Evolutionary conservation across 2,113 vertebrate genomes (phyloP), one percentile per base, ranked within the genome.

Genomic region (Beaufortia kweichowensis): DNA sequence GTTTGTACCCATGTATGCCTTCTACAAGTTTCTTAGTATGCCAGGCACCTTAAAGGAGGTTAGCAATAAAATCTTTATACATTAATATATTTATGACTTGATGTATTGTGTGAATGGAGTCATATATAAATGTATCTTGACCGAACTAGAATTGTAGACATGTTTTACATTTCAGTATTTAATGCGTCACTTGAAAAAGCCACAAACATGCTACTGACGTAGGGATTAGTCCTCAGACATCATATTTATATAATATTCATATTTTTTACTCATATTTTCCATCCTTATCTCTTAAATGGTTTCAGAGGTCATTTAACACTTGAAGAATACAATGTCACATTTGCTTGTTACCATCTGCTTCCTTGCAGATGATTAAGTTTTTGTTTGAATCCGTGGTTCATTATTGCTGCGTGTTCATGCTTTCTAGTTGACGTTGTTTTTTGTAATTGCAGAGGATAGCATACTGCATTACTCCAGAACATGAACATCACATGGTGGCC

Each of bases 401-500:
- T 39, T 62, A 39, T 17, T 68, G 43, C 14, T 19, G 3, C 29
- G 6, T 23, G 19, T 62, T 67, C 10, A 60, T 33, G 33, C 19
- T 23, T 75, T 48, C 2, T 64, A 28, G 33, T 46, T 53, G 3
- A 73, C 24, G 2, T 64, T 57, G 17, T 84, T 6, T 50, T 83
- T 48, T 77, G 83, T 15, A 78, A 80, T 81, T 92, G 61, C 91
- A 99, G 97, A 96, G 92, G 79, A 91, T 97, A 90, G 97, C 95
- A 9, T 98, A 98, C 55, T 96, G 96, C 87, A 92, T 99, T 89
- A 98, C 96, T 14, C 96, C 97, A 3, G 94, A 98, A 86, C 94
- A 96, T 0, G 97, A 99, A 80, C 92, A 96, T 76, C 95, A 98
- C 79, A 85, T 96, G 76, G 96, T 98, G 86, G 91, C 92, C 59